A percentile compares a stretch with the other conserved stretches of the same genome.
These are phyloP conservation scores for Chromis chromis DNA, from an alignment of 2,797 vertebrate species.

Conservation along the genomic window DNA sequence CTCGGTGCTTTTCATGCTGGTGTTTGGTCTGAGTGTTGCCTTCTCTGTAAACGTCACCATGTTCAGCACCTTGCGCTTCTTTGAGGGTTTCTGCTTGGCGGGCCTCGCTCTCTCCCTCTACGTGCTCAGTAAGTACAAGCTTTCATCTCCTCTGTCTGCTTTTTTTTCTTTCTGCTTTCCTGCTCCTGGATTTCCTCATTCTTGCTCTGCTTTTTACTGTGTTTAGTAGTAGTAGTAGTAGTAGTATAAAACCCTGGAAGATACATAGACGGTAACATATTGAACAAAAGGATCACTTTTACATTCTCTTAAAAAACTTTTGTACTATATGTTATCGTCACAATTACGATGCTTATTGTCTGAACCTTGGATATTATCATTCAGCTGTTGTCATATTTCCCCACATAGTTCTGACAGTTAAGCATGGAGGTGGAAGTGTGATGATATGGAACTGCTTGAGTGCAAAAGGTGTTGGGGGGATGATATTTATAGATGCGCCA, in stretches of 20 bases:
- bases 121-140: conserved; percentile 91
- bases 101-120: conserved; percentile 95
- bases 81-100: conserved; percentile 97
- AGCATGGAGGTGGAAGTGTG: no score
- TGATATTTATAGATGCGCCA: no score
- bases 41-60: conserved; percentile 95
- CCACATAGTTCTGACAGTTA: no score
- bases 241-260: no score
- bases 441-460: no score
- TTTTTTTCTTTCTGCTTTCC: not conserved
- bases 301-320: not conserved
- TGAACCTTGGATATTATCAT: no score
- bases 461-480: no score
- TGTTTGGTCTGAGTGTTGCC: conserved; percentile 94
- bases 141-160: conserved; percentile 12
- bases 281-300: not conserved
- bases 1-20: conserved; percentile 91
- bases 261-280: not conserved
- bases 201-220: conserved; percentile 2
- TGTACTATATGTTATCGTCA: not conserved
- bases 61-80: conserved; percentile 99
- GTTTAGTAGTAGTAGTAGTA: no score
- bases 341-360: no score
- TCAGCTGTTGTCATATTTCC: no score
- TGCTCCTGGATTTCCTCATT: conserved; percentile 8